phyloP scores from a whole-genome alignment of 2,113 vertebrate genomes.

The Erythrolamprus reginae region DNA sequence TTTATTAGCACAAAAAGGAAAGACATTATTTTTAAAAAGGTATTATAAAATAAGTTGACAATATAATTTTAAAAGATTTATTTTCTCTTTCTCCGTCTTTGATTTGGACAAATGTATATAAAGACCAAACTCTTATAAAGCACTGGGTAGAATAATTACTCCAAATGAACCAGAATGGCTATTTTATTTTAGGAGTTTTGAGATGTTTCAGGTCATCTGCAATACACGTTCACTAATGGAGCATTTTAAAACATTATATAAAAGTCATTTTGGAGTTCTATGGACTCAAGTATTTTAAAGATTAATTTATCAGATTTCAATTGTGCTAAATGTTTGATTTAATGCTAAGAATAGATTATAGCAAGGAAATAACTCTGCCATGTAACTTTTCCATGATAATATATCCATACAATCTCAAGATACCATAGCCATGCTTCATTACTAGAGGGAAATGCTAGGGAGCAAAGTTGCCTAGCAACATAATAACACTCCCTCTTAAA shows the following conservation, averaged over 20 bases:
- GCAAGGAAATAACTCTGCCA: background rate
- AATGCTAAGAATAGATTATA: background rate
- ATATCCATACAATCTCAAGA: background rate
- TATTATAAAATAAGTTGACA: background rate
- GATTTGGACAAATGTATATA: background rate
- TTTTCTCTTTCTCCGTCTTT: background rate
- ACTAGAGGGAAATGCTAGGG: background rate
- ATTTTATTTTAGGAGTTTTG: background rate
- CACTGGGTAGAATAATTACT: background rate
- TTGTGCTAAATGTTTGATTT: background rate
- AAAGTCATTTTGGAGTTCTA: background rate
- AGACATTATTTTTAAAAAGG: background rate
- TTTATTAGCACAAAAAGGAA: background rate
- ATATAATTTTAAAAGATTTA: background rate
- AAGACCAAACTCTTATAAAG: background rate
- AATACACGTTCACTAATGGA: background rate
- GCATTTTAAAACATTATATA: background rate
- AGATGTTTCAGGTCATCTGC: background rate
- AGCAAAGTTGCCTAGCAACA: background rate
- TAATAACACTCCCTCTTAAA: background rate
- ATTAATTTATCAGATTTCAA: background rate
- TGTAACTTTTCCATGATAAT: background rate
- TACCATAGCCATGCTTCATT: background rate
- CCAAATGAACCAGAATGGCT: background rate
- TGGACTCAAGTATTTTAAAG: background rate